These are phyloP conservation scores for Hoplias malabaricus DNA, from an alignment of 2,113 vertebrate species.

Conservation along the genomic window DNA sequence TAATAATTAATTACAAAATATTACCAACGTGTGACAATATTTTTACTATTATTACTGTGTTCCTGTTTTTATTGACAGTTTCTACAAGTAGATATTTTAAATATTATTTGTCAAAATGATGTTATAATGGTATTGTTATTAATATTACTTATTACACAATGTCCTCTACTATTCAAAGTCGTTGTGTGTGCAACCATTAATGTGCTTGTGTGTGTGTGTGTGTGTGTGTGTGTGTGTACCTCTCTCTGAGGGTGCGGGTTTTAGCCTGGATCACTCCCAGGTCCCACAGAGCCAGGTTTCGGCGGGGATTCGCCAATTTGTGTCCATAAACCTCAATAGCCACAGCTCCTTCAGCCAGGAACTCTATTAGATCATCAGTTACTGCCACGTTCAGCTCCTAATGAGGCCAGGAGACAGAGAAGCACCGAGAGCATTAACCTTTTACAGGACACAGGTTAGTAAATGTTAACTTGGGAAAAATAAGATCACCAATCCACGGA, in stretches of 20 bases:
- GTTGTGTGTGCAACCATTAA: not conserved
- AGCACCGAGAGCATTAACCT: not conserved
- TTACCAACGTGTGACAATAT: no score
- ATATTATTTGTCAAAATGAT: no score
- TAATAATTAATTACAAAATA: no score
- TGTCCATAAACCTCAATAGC: constrained; percentile 94
- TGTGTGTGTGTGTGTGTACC: constrained; percentile 68
- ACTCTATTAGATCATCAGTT: constrained; percentile 91
- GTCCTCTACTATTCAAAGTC: not conserved
- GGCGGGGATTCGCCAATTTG: constrained; percentile 84
- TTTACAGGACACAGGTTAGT: not conserved
- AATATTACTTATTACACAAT: no score
- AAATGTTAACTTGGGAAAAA: no score
- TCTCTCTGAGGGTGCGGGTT: constrained; percentile 91
- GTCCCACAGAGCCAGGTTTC: constrained; percentile 93
- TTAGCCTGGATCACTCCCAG: constrained; percentile 96
- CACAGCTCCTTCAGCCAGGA: constrained; percentile 89
- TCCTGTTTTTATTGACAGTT: no score
- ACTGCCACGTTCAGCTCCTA: constrained; percentile 88
- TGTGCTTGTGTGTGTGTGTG: not conserved
- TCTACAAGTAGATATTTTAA: no score
- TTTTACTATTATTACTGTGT: no score
- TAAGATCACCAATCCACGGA: no score
- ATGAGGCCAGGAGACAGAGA: not conserved
- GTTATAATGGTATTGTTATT: no score